Evolutionary conservation across 2,797 vertebrate genomes (phyloP).

Genomic region (Podarcis siculus): DNA sequence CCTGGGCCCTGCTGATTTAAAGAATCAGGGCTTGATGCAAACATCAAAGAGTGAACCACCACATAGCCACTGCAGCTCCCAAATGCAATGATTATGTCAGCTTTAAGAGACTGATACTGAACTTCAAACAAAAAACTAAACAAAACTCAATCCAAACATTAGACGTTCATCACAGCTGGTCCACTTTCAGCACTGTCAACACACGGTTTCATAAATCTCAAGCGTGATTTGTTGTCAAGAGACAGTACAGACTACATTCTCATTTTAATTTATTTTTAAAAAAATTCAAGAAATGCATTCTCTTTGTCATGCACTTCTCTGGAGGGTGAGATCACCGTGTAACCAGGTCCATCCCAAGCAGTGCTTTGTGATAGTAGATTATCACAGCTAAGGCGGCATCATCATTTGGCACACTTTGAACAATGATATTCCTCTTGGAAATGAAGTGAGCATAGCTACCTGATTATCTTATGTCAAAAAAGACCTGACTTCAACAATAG

Average conservation of each 20-base stretch:
- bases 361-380: neutral
- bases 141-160: neutral
- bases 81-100: neutral
- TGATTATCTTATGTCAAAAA: neutral
- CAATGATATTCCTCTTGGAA: neutral
- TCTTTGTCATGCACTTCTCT: no score
- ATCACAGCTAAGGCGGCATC: neutral
- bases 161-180: neutral
- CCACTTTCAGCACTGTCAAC: neutral
- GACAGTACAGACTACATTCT: neutral
- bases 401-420: neutral
- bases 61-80: neutral
- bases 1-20: neutral
- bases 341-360: neutral
- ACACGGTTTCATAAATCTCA: neutral
- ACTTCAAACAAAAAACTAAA: neutral
- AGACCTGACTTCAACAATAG: neutral
- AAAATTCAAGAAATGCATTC: neutral
- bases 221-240: neutral
- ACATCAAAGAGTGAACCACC: neutral
- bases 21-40: neutral
- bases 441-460: neutral
- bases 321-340: no score
- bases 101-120: neutral
- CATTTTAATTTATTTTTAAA: neutral